Percentiles rank a stretch among this genome's conserved stretches.
These are phyloP conservation scores for Cygnus olor DNA, from an alignment of 2,797 vertebrate genomes.

Conservation along the genomic window DNA sequence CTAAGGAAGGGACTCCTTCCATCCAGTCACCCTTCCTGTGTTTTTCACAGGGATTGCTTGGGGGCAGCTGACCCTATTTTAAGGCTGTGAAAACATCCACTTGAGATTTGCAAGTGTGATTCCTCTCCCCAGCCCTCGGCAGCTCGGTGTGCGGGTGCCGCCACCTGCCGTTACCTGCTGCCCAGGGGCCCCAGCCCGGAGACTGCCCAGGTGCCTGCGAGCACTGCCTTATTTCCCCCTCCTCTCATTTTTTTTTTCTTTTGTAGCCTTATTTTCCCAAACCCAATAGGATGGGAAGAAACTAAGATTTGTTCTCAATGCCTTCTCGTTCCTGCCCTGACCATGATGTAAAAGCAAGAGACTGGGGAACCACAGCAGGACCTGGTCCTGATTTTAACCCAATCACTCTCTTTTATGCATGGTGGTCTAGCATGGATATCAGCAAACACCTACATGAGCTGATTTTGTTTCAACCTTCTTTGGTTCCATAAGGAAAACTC, in stretches of 20 bases:
- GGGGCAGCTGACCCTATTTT: constrained; percentile 59
- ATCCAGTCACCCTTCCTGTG: constrained; percentile 44
- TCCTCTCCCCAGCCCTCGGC: neutral
- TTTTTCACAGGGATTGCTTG: neutral
- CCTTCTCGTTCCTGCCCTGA: neutral
- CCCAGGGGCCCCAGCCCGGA: neutral
- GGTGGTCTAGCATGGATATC: neutral
- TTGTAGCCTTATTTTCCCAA: accelerated
- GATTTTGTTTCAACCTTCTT: neutral
- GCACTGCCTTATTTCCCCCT: accelerated
- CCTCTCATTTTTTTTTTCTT: neutral
- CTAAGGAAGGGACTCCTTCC: constrained; percentile 19
- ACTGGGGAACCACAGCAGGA: neutral
- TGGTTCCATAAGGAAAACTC: neutral
- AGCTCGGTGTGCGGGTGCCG: neutral
- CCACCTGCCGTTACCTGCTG: constrained; percentile 44
- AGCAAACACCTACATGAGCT: accelerated
- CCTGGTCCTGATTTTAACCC: neutral
- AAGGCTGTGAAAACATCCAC: constrained; percentile 66
- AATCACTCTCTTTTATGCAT: accelerated
- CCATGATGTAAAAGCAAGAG: neutral
- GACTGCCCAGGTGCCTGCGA: neutral
- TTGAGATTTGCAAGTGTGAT: constrained; percentile 46
- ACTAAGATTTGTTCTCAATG: accelerated
- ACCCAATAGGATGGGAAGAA: neutral